Percentiles rank a stretch among this genome's conserved stretches.
Conservation (phyloP, 2,888 invertebrate genomes). For the Pollenia amentaria region DNA sequence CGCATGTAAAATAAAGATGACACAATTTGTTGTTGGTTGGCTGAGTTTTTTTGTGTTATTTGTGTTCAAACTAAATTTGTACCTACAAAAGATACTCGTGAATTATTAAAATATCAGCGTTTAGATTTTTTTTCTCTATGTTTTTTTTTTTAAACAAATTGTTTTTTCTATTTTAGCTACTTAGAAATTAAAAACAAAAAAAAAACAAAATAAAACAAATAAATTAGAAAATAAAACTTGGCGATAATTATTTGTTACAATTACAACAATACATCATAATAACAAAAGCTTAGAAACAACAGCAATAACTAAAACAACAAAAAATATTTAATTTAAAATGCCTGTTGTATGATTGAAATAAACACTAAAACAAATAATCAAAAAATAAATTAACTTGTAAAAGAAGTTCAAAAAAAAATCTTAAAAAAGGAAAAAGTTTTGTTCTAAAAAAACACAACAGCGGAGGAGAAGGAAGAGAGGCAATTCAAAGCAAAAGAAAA, state of each 20-base stretch:
- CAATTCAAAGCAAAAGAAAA: slow-evolving; percentile 53
- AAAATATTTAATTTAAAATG: slow-evolving; percentile 28
- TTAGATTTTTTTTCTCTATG: background rate
- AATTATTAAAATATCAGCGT: slow-evolving; percentile 20
- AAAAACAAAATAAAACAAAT: slow-evolving; percentile 15
- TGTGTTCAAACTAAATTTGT: slow-evolving; percentile 49
- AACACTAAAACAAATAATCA: background rate
- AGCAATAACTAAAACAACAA: background rate
- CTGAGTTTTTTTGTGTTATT: background rate
- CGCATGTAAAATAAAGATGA: slow-evolving; percentile 52
- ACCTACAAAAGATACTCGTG: slow-evolving; percentile 31
- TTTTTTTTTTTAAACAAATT: slow-evolving; percentile 1
- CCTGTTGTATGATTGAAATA: slow-evolving; percentile 33
- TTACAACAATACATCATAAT: slow-evolving; percentile 17
- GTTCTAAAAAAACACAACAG: background rate
- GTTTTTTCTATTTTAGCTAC: slow-evolving; percentile 33
- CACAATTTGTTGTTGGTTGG: slow-evolving; percentile 52
- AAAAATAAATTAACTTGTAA: slow-evolving; percentile 16
- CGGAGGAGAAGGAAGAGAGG: background rate
- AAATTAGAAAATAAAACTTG: slow-evolving; percentile 19
- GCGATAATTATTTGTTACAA: slow-evolving; percentile 44
- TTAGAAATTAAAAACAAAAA: slow-evolving; percentile 18
- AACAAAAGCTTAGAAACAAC: slow-evolving; percentile 27
- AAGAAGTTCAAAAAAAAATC: slow-evolving; percentile 4
- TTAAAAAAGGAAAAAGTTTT: slow-evolving; percentile 13